phyloP scores from a whole-genome alignment of 2,888 invertebrate species.

The Cryptosula pallasiana region DNA sequence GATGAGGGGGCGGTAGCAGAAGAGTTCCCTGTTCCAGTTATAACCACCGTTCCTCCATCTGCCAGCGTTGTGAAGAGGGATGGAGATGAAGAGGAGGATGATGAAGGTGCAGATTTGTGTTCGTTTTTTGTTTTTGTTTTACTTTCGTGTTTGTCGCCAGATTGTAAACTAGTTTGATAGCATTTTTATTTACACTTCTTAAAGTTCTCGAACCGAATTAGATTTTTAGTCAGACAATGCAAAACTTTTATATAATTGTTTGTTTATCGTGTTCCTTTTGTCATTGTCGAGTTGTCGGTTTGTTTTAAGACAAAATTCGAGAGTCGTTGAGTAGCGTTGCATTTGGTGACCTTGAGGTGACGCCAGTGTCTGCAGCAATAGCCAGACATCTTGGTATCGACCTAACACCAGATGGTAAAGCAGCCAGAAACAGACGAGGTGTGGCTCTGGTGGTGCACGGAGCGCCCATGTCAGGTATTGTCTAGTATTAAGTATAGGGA shows the following conservation, averaged over 20 bases:
- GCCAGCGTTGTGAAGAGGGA: neutral
- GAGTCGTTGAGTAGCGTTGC: slow-evolving; percentile 36
- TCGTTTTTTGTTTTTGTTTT: too few relatives aligned
- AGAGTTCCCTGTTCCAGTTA: neutral
- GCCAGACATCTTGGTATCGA: slow-evolving; percentile 53
- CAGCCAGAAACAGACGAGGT: slow-evolving; percentile 50
- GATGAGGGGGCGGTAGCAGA: slow-evolving; percentile 27
- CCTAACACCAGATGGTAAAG: slow-evolving; percentile 51
- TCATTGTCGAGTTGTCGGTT: too few relatives aligned
- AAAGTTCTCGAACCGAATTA: too few relatives aligned
- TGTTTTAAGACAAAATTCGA: slow-evolving; percentile 27
- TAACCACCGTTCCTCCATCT: neutral
- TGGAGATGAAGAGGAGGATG: slow-evolving; percentile 22
- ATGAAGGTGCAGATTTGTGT: neutral
- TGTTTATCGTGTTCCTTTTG: too few relatives aligned
- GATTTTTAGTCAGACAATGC: too few relatives aligned
- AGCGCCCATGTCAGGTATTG: slow-evolving; percentile 50
- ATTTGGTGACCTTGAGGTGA: slow-evolving; percentile 51
- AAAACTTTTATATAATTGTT: too few relatives aligned
- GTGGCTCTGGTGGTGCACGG: slow-evolving; percentile 53
- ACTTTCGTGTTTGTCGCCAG: too few relatives aligned
- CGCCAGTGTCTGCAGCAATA: slow-evolving; percentile 52
- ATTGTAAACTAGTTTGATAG: too few relatives aligned
- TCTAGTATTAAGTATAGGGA: too few relatives aligned
- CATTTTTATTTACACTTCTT: too few relatives aligned